Conservation (phyloP, 2,797 vertebrate species). For the Rhynchonycteris naso region DNA sequence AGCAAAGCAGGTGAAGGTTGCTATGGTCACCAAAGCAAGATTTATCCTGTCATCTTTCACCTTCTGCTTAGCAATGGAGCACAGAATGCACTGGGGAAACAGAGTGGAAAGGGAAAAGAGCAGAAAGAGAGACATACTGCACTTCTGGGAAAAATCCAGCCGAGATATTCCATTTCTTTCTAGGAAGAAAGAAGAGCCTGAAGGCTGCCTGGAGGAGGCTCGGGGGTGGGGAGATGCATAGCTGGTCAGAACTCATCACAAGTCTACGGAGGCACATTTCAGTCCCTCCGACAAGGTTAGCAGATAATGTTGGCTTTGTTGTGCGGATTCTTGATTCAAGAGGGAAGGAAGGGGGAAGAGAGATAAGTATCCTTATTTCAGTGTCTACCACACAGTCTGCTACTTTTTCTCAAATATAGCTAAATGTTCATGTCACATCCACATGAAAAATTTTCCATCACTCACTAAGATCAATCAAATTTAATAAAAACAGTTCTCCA, state of each 20-base stretch:
- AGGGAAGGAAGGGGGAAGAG: background rate
- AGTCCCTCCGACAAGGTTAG: background rate
- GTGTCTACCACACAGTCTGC: background rate
- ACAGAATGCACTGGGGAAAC: no score
- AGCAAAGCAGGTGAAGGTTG: constrained; percentile 52
- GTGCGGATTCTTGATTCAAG: background rate
- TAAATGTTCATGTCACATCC: background rate
- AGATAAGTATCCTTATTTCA: background rate
- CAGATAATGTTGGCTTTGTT: background rate
- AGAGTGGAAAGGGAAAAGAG: background rate
- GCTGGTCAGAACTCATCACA: background rate
- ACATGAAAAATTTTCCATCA: background rate
- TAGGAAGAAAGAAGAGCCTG: background rate
- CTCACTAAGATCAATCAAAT: background rate
- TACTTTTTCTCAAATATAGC: background rate
- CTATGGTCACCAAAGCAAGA: constrained; percentile 58
- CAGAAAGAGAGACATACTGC: background rate
- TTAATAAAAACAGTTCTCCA: background rate
- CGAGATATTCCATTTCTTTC: background rate
- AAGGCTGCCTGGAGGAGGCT: background rate
- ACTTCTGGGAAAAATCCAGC: background rate
- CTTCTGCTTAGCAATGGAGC: constrained; percentile 19
- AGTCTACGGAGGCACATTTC: background rate
- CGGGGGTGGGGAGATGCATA: fast-evolving
- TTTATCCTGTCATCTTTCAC: constrained; percentile 27